phyloP scores from a whole-genome alignment of 2,888 invertebrate genomes.

The Tiphia femorata region DNA sequence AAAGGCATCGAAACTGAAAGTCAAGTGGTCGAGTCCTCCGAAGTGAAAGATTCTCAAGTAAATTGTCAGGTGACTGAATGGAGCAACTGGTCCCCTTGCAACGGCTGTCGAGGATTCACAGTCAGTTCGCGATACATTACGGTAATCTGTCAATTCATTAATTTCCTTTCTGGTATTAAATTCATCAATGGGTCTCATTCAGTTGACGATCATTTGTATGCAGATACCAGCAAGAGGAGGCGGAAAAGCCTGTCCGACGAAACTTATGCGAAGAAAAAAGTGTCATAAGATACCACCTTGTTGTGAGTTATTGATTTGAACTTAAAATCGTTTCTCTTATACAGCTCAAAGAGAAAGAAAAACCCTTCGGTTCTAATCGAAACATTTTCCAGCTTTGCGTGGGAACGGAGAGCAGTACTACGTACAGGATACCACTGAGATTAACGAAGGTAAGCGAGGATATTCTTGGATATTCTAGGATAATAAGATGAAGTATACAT shows the following conservation, averaged over 20 bases:
- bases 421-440: too few species aligned
- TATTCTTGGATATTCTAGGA: too few species aligned
- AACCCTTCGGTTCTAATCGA: too few species aligned
- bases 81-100: slow-evolving; percentile 88
- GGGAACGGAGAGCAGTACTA: too few species aligned
- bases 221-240: slow-evolving; percentile 58
- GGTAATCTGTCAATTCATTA: too few species aligned
- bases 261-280: slow-evolving; percentile 65
- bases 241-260: slow-evolving; percentile 76
- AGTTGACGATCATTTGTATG: background rate
- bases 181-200: too few species aligned
- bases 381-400: too few species aligned
- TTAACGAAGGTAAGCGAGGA: too few species aligned
- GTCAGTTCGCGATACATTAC: slow-evolving; percentile 64
- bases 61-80: slow-evolving; percentile 84
- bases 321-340: background rate
- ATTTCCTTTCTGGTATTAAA: too few species aligned
- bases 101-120: slow-evolving; percentile 77
- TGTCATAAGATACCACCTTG: slow-evolving; percentile 61
- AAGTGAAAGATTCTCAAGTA: slow-evolving; percentile 52
- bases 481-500: too few species aligned
- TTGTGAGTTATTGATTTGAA: slow-evolving; percentile 49
- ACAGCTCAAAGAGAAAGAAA: too few species aligned
- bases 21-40: slow-evolving; percentile 52
- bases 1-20: slow-evolving; percentile 56